A percentile compares a stretch with the other conserved stretches of the same genome.
phyloP scores from a whole-genome alignment of 1,140 invertebrate species.

The Artemia franciscana region DNA sequence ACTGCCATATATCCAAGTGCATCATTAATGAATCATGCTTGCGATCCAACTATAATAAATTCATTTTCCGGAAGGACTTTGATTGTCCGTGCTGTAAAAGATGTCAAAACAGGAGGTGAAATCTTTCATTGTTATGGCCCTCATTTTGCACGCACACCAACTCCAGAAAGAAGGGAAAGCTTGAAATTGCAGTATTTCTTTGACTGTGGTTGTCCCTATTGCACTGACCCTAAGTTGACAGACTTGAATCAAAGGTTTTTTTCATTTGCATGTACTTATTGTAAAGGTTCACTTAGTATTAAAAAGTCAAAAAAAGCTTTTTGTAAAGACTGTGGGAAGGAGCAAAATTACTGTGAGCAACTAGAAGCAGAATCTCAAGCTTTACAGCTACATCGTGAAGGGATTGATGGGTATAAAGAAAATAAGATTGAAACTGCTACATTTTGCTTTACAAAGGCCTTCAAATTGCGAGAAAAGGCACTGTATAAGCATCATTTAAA shows the following conservation, averaged over 20 bases:
- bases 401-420: constrained; percentile 14
- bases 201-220: constrained; percentile 35
- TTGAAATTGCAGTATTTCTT: constrained; percentile 45
- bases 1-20: constrained; percentile 68
- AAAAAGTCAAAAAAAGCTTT: constrained; percentile 6
- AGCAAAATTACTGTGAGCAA: constrained; percentile 14
- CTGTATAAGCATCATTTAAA: constrained; percentile 26
- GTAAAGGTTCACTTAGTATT: background rate
- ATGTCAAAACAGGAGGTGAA: constrained; percentile 30
- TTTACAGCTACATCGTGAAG: constrained; percentile 16
- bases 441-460: constrained; percentile 21
- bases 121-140: constrained; percentile 55
- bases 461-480: constrained; percentile 19
- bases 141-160: constrained; percentile 31
- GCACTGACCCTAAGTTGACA: constrained; percentile 22
- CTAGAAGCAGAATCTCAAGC: constrained; percentile 16
- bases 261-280: background rate
- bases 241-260: constrained; percentile 18
- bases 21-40: constrained; percentile 75
- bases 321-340: constrained; percentile 17
- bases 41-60: constrained; percentile 53
- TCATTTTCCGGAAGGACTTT: constrained; percentile 28
- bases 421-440: constrained; percentile 21
- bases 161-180: constrained; percentile 28
- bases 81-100: constrained; percentile 28